Percentiles rank a stretch among this genome's conserved stretches.
phyloP scores from a whole-genome alignment of 2,888 invertebrate genomes.

The Microplitis manilae region DNA sequence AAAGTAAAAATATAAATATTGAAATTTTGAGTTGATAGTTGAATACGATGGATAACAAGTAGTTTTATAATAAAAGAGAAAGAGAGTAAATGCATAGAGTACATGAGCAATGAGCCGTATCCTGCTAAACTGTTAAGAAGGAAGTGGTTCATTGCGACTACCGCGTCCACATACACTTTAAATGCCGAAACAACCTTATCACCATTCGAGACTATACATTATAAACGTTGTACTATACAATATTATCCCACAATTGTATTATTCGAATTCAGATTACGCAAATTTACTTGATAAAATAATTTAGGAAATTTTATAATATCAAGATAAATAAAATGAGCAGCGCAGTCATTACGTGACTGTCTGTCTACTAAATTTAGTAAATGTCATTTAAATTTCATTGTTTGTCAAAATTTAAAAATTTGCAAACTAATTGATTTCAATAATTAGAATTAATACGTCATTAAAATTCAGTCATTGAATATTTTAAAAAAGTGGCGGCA shows the following conservation, averaged over 20 bases:
- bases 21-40: slow-evolving; percentile 57
- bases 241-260: slow-evolving; percentile 9
- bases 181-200: slow-evolving; percentile 34
- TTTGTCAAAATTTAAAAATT: too few relatives aligned
- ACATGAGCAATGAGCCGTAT: slow-evolving; percentile 71
- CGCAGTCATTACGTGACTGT: too few relatives aligned
- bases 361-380: too few relatives aligned
- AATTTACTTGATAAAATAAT: slow-evolving; percentile 3
- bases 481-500: too few relatives aligned
- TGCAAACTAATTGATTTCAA: too few relatives aligned
- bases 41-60: slow-evolving; percentile 60
- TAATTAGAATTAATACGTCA: too few relatives aligned
- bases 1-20: background rate
- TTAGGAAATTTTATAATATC: background rate
- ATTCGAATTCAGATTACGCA: background rate
- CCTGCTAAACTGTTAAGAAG: slow-evolving; percentile 73
- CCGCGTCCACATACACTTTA: slow-evolving; percentile 48
- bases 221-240: slow-evolving; percentile 14
- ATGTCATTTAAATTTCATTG: too few relatives aligned
- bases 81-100: slow-evolving; percentile 61
- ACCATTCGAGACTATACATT: slow-evolving; percentile 23
- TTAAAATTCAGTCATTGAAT: too few relatives aligned
- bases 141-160: slow-evolving; percentile 71
- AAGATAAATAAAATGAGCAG: background rate
- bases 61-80: background rate